Conservation (phyloP, 2,113 vertebrate genomes). For the human region GRCh38 chr6:108403501-108404000, state of each 20-base stretch:
- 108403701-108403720: conserved; percentile 2
- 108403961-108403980: not conserved
- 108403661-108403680: conserved; percentile 29
- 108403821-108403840: conserved; percentile 1
- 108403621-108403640: not conserved
- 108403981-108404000: not conserved
- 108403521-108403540: conserved; percentile 23
- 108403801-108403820: not conserved
- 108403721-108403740: not conserved
- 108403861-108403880: not conserved
- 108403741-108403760: conserved; percentile 30
- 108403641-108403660: conserved; percentile 30
- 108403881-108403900: not conserved
- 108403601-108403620: not conserved
- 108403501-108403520: conserved; percentile 60
- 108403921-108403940: conserved; percentile 6
- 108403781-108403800: not conserved
- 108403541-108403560: conserved; percentile 54
- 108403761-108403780: conserved; percentile 8
- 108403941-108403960: conserved; percentile 20
- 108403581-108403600: conserved; percentile 21
- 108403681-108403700: conserved; percentile 38
- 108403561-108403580: not conserved
- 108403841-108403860: not conserved
- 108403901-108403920: not conserved